Base-by-base conservation (phyloP, 2,113 vertebrate species). In the Leucoraja erinaceus region DNA sequence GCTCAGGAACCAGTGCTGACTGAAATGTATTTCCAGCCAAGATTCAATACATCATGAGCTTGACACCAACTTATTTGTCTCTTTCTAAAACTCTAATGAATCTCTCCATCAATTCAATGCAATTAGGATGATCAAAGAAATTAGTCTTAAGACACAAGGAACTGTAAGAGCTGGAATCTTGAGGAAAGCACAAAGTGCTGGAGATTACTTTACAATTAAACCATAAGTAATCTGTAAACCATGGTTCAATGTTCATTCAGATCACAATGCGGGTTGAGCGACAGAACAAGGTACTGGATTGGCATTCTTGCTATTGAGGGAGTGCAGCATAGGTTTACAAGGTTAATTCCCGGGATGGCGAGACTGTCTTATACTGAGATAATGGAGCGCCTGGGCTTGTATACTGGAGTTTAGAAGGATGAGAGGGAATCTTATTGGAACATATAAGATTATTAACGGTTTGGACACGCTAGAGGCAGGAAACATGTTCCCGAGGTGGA, bases 1-100 rank as follows among this genome's bases (percentile, higher is more conserved):
- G 38, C 66, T 91, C 33, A 91, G 20, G 33, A 54, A 91, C 66
- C 72, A 91, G 33, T 74, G 90, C 90, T 72, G 90, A 91, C 68
- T 72, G 22, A 91, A 88, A 91, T 28, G 22, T 72, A 72, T 91
- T 91, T 91, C 90, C 5, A 54, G 66, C 68, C 20, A 54, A 47
- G 18, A 70, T 20, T 70, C 31, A 70, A 90, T 72, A 70, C 33
- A 70, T 90, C 63, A 90, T 28, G 31, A 70, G 31, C 66, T n/a
- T 90, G 14, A 72, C 25, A 33, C 9, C 72, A 88, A 66, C 38
- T 74, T 91, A 25, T 28, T 72, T 38, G 14, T 16, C 68, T 72
- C 22, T 91, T 72, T 28, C 38, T 70, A 4, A 20, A 4, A 38
- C 20, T 72, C 70, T 12, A 88, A 63, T 38, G 72, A 91, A 91